Evolutionary conservation across 2,797 vertebrate species (phyloP).

Genomic region (Scolopax rusticola): DNA sequence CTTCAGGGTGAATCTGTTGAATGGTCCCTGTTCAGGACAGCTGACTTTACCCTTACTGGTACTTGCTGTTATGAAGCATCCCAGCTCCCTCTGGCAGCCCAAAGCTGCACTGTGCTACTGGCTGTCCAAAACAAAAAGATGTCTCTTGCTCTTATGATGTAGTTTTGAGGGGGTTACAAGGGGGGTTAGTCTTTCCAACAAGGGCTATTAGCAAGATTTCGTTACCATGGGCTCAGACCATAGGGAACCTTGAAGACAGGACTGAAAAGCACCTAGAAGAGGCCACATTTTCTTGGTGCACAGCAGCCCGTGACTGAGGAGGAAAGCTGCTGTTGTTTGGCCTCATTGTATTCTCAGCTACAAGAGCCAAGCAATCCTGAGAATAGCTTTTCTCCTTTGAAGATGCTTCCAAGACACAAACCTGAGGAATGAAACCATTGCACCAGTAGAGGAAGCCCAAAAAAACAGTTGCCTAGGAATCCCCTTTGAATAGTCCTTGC

Average conservation of each 20-base stretch:
- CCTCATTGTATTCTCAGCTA: neutral
- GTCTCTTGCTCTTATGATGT: neutral
- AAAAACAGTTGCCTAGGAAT: neutral
- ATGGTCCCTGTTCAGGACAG: neutral
- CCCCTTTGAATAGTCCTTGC: neutral
- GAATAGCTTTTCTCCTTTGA: neutral
- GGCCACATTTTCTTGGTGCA: neutral
- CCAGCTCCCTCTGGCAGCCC: neutral
- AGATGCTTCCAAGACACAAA: neutral
- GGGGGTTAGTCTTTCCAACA: neutral
- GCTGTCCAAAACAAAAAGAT: neutral
- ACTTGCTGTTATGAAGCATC: neutral
- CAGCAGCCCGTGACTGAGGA: neutral
- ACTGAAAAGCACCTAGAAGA: neutral
- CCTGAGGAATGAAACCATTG: neutral
- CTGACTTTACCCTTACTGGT: neutral
- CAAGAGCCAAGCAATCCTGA: neutral
- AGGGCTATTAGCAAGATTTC: neutral
- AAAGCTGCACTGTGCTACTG: neutral
- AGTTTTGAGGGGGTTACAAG: neutral
- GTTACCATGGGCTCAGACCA: neutral
- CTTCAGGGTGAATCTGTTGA: neutral
- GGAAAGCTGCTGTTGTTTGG: neutral
- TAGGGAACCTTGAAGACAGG: neutral
- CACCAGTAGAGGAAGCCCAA: neutral